Evolutionary conservation across 2,113 vertebrate genomes (phyloP).

Genomic region (Trematomus loennbergii): DNA sequence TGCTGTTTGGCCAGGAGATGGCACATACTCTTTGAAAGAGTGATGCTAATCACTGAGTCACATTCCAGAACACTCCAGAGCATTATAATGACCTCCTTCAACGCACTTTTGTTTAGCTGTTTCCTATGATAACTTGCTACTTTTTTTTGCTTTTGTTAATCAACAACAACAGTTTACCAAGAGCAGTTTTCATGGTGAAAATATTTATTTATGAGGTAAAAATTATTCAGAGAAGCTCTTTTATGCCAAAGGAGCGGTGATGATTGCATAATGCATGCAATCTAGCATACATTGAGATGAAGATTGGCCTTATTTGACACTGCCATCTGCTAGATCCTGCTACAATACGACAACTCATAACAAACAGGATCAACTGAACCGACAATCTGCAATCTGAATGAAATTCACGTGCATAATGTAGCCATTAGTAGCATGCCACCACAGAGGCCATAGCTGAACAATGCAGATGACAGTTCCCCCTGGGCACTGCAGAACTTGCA

Average conservation of each 20-base stretch:
- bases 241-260: background rate
- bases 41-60: background rate
- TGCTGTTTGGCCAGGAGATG: conserved; percentile 46
- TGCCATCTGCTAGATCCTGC: background rate
- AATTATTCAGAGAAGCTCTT: background rate
- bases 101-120: background rate
- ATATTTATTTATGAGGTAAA: background rate
- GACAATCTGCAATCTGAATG: background rate
- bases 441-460: background rate
- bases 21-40: background rate
- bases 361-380: background rate
- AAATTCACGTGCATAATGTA: background rate
- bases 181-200: background rate
- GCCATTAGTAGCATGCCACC: background rate
- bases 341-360: background rate
- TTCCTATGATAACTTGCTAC: background rate
- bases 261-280: conserved; percentile 10
- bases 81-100: background rate
- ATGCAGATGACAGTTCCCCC: background rate
- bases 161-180: background rate
- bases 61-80: background rate
- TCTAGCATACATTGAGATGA: conserved; percentile 1
- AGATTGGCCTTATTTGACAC: background rate
- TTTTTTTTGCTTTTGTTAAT: background rate
- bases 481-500: background rate